Percentiles rank a stretch among this genome's conserved stretches.
These are phyloP conservation scores for Leucophenga varia DNA, from an alignment of 1,140 invertebrate genomes.

Conservation along the genomic window DNA sequence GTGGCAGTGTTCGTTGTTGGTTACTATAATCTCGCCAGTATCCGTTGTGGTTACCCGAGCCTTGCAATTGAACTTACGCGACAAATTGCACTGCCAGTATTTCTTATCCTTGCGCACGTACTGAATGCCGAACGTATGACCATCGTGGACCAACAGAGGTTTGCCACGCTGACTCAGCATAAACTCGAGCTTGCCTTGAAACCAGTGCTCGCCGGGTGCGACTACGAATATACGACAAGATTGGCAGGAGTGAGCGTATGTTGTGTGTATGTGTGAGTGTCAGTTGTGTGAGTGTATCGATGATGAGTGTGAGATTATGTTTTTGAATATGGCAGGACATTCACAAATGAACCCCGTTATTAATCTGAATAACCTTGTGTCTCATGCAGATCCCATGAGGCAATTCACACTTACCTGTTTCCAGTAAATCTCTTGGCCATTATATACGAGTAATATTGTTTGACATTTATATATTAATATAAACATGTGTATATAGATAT, in stretches of 20 bases:
- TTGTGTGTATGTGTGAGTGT: neutral
- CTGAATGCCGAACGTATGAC: conserved; percentile 55
- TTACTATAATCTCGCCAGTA: conserved; percentile 55
- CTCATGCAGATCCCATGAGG: too few relatives aligned
- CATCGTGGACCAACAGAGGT: conserved; percentile 54
- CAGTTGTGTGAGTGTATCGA: neutral
- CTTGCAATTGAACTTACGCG: conserved; percentile 55
- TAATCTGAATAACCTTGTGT: too few relatives aligned
- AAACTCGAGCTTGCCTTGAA: conserved; percentile 55
- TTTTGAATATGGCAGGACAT: too few relatives aligned
- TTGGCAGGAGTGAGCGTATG: conserved; percentile 22
- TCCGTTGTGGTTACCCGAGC: conserved; percentile 55
- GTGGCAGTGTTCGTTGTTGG: conserved; percentile 56
- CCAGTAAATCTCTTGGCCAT: too few relatives aligned
- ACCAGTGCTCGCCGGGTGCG: conserved; percentile 55
- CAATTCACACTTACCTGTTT: too few relatives aligned
- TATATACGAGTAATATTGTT: too few relatives aligned
- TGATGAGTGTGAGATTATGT: too few relatives aligned
- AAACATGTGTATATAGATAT: too few relatives aligned
- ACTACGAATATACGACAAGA: conserved; percentile 47
- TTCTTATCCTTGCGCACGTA: conserved; percentile 57
- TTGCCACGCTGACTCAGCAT: conserved; percentile 56
- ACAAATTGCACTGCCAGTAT: conserved; percentile 57
- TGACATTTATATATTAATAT: too few relatives aligned
- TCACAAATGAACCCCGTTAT: too few relatives aligned